Evolutionary conservation across 2,113 vertebrate species (phyloP), one percentile per base, ranked within the genome.

Genomic region (Sinosuthora webbiana): DNA sequence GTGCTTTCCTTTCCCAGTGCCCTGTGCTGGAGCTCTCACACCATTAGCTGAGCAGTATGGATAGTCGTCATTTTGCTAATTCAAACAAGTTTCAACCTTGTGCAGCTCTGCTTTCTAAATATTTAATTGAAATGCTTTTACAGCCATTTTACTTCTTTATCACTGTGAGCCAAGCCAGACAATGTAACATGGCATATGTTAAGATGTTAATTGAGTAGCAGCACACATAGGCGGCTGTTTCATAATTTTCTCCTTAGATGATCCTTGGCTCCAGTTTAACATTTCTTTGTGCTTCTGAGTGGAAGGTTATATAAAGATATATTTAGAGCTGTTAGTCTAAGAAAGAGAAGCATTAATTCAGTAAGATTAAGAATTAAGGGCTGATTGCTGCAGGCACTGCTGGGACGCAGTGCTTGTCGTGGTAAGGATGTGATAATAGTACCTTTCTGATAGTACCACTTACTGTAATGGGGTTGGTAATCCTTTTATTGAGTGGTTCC

Each of bases 191-290:
- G 92, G 80, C 88, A 87, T 89, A 89, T 94, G 95, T 90, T 88
- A 94, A 93, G 95, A 92, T 94, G 95, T 96, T 97, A 96, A 94
- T 89, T 90, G 90, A 95, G 90, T 84, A 95, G 89, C 87, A 93
- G 71, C 73, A 65, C 45, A 44, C 90, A 96, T 63, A 88, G 76
- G 82, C 11, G 37, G 37, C 88, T 93, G 88, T 87, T 94, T 94
- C 80, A 68, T 94, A 68, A 96, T 94, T 94, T 96, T 95, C 92
- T 95, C 88, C 88, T 81, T 92, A 95, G 88, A 92, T 81, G 90
- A 96, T 96, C 93, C 76, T 95, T 94, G 90, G 85, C 92, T 96
- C 64, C 64, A 68, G 83, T 92, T 96, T 96, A 90, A 83, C 69
- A 62, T 96, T 95, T 90, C 88, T 93, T 96, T 93, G 59, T 94